phyloP scores from a whole-genome alignment of 1,140 invertebrate genomes.

The Mylabris phalerata region DNA sequence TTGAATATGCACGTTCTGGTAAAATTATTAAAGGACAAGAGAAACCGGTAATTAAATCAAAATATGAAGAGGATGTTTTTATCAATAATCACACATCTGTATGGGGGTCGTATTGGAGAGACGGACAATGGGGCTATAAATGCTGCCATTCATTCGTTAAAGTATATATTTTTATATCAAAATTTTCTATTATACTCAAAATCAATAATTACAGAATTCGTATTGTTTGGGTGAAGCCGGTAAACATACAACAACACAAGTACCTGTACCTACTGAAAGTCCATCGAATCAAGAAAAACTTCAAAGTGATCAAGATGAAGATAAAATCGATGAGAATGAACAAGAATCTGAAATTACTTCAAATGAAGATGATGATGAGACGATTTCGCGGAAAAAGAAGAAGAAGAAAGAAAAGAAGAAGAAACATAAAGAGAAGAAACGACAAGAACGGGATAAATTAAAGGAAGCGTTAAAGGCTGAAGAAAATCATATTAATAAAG shows the following conservation, averaged over 20 bases:
- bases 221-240: slow-evolving; percentile 82
- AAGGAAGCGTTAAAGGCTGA: slow-evolving; percentile 59
- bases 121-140: slow-evolving; percentile 90
- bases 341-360: slow-evolving; percentile 22
- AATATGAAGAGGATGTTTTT: slow-evolving; percentile 93
- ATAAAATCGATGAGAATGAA: slow-evolving; percentile 10
- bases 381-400: slow-evolving; percentile 40
- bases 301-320: slow-evolving; percentile 1
- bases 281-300: too few relatives aligned
- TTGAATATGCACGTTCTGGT: slow-evolving; percentile 92
- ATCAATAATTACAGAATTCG: slow-evolving; percentile 55
- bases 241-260: slow-evolving; percentile 40
- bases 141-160: slow-evolving; percentile 94
- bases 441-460: slow-evolving; percentile 47
- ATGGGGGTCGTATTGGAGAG: slow-evolving; percentile 93
- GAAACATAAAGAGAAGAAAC: slow-evolving; percentile 61
- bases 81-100: slow-evolving; percentile 90
- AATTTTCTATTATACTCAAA: too few relatives aligned
- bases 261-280: slow-evolving; percentile 20
- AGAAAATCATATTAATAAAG: slow-evolving; percentile 54
- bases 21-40: slow-evolving; percentile 80
- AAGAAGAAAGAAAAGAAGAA: slow-evolving; percentile 54
- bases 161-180: slow-evolving; percentile 42
- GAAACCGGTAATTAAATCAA: slow-evolving; percentile 75
- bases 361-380: slow-evolving; percentile 36